Conservation (phyloP, 2,888 invertebrate genomes). For the Eristalis pertinax region DNA sequence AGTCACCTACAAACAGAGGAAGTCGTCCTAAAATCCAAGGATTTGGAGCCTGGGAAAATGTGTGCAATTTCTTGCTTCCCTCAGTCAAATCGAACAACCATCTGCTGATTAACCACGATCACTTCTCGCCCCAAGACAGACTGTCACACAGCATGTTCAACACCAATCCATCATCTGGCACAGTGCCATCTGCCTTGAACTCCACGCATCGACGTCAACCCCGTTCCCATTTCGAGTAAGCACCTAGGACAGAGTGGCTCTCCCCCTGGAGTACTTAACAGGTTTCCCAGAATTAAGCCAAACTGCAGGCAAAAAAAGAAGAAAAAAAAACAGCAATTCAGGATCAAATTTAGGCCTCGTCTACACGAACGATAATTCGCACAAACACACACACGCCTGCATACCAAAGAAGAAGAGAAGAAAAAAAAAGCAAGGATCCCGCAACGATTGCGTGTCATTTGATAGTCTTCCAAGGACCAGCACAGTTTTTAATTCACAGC, state of each 20-base stretch:
- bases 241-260: neutral
- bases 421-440: slow-evolving; percentile 15
- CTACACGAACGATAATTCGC: slow-evolving; percentile 31
- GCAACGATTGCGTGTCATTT: slow-evolving; percentile 67
- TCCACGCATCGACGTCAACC: neutral
- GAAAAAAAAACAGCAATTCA: slow-evolving; percentile 9
- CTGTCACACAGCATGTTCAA: neutral
- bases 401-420: neutral
- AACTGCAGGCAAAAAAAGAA: neutral
- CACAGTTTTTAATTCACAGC: slow-evolving; percentile 53
- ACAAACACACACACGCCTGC: neutral
- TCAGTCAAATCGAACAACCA: slow-evolving; percentile 8
- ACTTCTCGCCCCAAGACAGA: neutral
- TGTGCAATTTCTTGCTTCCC: neutral
- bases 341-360: slow-evolving; percentile 53
- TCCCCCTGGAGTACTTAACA: slow-evolving; percentile 29
- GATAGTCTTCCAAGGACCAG: slow-evolving; percentile 66
- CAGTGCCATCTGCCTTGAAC: slow-evolving; percentile 32
- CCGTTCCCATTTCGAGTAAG: neutral
- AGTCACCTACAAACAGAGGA: neutral
- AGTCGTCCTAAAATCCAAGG: neutral
- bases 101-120: neutral
- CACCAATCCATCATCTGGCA: slow-evolving; percentile 23
- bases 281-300: slow-evolving; percentile 32
- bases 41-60: neutral